Evolutionary conservation across 2,113 vertebrate species (phyloP).

Genomic region (Ceuthmochares aereus): DNA sequence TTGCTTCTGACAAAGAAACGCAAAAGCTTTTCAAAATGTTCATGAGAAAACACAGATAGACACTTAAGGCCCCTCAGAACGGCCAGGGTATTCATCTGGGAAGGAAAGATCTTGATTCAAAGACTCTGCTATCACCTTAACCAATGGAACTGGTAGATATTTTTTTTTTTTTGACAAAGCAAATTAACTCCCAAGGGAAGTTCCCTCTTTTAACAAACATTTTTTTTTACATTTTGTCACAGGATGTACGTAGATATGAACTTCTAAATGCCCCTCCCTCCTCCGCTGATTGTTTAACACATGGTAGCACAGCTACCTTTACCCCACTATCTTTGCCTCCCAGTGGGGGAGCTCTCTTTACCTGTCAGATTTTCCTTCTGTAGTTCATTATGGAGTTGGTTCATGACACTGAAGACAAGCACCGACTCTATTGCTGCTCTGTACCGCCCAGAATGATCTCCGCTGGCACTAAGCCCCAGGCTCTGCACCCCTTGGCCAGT

Average conservation of each 20-base stretch:
- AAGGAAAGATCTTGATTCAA: neutral
- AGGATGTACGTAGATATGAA: neutral
- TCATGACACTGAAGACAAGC: conserved; percentile 84
- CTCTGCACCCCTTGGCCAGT: conserved; percentile 79
- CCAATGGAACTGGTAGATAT: neutral
- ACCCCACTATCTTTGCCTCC: neutral
- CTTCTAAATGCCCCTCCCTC: neutral
- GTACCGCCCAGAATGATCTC: conserved; percentile 83
- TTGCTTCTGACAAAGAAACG: neutral
- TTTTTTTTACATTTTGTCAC: neutral
- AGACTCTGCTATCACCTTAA: neutral
- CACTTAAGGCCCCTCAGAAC: neutral
- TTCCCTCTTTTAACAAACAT: neutral
- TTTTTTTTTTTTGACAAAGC: neutral
- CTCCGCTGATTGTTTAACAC: neutral
- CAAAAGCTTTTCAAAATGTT: neutral
- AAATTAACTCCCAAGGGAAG: neutral
- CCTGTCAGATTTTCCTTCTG: conserved; percentile 86
- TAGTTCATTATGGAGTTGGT: conserved; percentile 80
- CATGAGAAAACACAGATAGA: neutral
- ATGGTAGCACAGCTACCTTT: neutral
- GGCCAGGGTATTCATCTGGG: neutral
- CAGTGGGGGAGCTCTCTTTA: conserved; percentile 33
- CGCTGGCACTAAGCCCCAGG: conserved; percentile 77
- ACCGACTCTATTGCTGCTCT: conserved; percentile 88